Conservation (phyloP, 2,888 invertebrate genomes). For the Odiellus spinosus region DNA sequence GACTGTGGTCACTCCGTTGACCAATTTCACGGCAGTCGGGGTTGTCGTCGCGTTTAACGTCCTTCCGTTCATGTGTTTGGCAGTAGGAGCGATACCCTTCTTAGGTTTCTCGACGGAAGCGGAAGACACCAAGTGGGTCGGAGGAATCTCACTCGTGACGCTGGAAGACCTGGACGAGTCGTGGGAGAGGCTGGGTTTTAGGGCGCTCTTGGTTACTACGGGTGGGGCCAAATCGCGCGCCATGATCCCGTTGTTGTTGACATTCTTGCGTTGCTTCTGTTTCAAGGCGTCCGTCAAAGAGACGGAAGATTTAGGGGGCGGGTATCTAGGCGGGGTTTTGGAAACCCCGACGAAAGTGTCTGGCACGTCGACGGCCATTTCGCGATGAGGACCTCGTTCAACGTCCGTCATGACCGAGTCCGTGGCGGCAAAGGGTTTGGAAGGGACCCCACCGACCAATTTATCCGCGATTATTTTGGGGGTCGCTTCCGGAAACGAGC, state of each 20-base stretch:
- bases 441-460: no score
- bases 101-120: not conserved
- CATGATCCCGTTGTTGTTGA: no score
- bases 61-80: not conserved
- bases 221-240: not conserved
- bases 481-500: no score
- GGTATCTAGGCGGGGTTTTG: constrained; percentile 75
- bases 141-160: not conserved
- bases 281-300: not conserved
- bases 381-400: constrained; percentile 64
- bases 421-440: no score
- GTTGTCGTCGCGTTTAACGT: not conserved
- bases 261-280: not conserved
- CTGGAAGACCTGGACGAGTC: not conserved
- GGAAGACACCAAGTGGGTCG: not conserved
- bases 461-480: no score
- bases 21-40: not conserved
- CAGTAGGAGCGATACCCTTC: not conserved
- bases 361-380: constrained; percentile 97
- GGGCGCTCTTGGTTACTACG: not conserved
- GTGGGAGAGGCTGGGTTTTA: not conserved
- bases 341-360: constrained; percentile 78
- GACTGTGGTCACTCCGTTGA: constrained; percentile 9
- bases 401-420: not conserved
- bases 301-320: constrained; percentile 22